Evolutionary conservation across 2,888 invertebrate species (phyloP).

Genomic region (Thysanoteuthis rhombus): DNA sequence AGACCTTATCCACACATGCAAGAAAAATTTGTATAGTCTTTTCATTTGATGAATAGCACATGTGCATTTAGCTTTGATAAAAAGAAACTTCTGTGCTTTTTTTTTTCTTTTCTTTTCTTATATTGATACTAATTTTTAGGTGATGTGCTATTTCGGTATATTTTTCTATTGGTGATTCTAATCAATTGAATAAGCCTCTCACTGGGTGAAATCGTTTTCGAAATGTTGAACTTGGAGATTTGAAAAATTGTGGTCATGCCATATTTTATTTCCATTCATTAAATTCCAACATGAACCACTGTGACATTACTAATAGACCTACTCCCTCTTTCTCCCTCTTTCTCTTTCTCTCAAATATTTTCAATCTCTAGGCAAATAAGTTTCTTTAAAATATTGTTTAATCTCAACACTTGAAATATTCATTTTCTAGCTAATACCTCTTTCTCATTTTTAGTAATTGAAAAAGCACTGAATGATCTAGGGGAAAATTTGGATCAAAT

Average conservation of each 20-base stretch:
- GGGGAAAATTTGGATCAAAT: background rate
- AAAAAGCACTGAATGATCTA: background rate
- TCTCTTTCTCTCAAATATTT: no score
- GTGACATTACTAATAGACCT: no score
- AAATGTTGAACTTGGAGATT: background rate
- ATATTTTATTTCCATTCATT: background rate
- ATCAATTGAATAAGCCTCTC: background rate
- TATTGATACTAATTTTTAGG: background rate
- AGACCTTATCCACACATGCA: background rate
- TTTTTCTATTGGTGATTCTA: background rate
- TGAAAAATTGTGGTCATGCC: background rate
- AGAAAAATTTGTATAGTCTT: background rate
- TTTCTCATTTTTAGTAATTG: background rate
- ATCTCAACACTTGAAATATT: background rate
- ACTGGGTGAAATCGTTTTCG: background rate
- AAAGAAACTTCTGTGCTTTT: background rate
- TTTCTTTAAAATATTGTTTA: background rate
- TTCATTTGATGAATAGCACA: background rate
- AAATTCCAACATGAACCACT: background rate
- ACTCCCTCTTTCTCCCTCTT: no score
- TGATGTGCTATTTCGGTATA: background rate
- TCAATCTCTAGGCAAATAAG: background rate
- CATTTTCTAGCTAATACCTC: background rate
- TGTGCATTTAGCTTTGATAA: background rate
- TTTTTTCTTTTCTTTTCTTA: no score